phyloP scores from a whole-genome alignment of 92 coral and sea anemone species.

The Montipora capitata region DNA sequence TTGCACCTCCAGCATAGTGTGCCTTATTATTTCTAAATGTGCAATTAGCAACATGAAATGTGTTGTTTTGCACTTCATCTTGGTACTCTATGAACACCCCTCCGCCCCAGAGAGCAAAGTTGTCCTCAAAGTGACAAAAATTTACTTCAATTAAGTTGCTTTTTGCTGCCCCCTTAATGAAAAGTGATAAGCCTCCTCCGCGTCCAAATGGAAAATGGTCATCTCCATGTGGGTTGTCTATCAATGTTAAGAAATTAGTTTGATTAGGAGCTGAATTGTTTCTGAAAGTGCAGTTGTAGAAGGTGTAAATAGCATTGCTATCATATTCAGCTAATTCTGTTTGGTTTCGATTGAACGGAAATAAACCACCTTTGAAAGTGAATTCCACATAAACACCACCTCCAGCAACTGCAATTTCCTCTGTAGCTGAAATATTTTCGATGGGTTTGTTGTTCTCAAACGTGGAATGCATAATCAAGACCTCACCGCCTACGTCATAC shows the following conservation, averaged over 20 bases:
- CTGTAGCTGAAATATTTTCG: conserved; percentile 9
- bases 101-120: conserved; percentile 89
- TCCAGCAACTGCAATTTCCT: conserved; percentile 64
- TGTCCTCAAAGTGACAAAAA: conserved; percentile 73
- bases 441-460: conserved; percentile 73
- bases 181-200: conserved; percentile 90
- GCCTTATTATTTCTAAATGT: conserved; percentile 68
- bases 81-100: conserved; percentile 82
- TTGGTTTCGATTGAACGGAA: conserved; percentile 54
- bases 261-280: conserved; percentile 72
- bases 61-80: conserved; percentile 70
- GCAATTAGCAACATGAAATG: conserved; percentile 46
- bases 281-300: conserved; percentile 65
- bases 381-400: conserved; percentile 88
- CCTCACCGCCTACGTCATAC: conserved; percentile 90
- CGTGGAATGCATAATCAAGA: conserved; percentile 54
- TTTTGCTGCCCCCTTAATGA: conserved; percentile 67
- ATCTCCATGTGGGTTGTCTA: conserved; percentile 38
- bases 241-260: conserved; percentile 28
- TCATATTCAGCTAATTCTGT: conserved; percentile 52
- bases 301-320: conserved; percentile 42
- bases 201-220: conserved; percentile 76
- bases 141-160: conserved; percentile 65
- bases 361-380: conserved; percentile 74
- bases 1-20: conserved; percentile 88